Conservation (phyloP, 1,140 invertebrate species). For the Lucilia cuprina region DNA sequence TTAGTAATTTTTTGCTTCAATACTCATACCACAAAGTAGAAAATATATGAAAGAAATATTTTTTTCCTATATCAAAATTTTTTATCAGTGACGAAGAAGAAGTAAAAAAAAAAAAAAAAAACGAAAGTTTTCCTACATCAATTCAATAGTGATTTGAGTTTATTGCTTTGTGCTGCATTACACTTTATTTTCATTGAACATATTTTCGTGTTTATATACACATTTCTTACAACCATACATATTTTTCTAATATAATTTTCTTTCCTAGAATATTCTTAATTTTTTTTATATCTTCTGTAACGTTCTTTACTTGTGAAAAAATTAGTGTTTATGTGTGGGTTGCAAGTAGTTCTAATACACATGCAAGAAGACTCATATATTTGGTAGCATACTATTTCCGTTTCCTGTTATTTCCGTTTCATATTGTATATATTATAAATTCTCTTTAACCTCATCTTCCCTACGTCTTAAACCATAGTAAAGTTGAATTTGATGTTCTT, state of each 20-base stretch:
- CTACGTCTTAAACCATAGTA: neutral
- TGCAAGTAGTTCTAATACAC: neutral
- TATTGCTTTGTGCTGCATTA: constrained; percentile 17
- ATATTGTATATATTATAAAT: neutral
- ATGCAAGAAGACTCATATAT: neutral
- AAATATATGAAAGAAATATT: neutral
- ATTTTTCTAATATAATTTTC: neutral
- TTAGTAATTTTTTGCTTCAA: neutral
- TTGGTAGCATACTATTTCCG: constrained; percentile 13
- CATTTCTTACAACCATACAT: neutral
- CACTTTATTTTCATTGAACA: constrained; percentile 17
- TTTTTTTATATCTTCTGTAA: neutral
- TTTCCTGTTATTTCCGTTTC: constrained; percentile 33
- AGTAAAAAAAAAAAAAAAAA: neutral
- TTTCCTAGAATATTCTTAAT: neutral
- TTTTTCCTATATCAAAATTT: neutral
- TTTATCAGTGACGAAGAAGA: neutral
- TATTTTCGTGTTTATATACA: constrained; percentile 4
- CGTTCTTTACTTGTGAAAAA: neutral
- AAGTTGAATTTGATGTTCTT: neutral
- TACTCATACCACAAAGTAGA: neutral
- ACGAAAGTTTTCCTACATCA: neutral
- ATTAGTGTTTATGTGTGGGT: neutral
- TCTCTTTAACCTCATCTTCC: neutral
- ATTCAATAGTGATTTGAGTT: constrained; percentile 15